A percentile compares a stretch with the other conserved stretches of the same genome.
phyloP scores from a whole-genome alignment of 2,797 vertebrate genomes.

The Enteromius trimaculatus region DNA sequence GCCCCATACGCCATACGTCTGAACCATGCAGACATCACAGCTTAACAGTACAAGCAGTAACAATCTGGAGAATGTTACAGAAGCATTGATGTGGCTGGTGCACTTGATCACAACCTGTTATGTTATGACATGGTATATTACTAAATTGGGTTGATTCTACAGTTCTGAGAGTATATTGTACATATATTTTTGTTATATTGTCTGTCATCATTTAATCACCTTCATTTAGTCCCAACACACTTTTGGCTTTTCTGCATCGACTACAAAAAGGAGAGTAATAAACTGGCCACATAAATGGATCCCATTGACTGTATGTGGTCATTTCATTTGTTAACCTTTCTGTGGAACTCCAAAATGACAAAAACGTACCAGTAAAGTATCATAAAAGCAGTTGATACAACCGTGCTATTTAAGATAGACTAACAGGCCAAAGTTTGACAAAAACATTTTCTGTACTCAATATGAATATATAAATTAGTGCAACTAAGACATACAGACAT shows the following conservation, averaged over 20 bases:
- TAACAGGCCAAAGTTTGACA: too few species aligned
- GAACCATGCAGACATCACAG: slow-evolving; percentile 46
- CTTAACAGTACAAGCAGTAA: slow-evolving; percentile 40
- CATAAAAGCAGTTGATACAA: not conserved
- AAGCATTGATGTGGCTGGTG: slow-evolving; percentile 4
- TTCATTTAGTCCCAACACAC: not conserved
- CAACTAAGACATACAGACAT: not conserved
- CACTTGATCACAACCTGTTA: slow-evolving; percentile 7
- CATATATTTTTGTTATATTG: not conserved
- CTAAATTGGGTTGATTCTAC: not conserved
- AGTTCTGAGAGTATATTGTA: not conserved
- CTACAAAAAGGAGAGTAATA: not conserved
- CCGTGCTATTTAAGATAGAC: too few species aligned
- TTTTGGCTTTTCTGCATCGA: not conserved
- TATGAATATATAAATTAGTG: not conserved
- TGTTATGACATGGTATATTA: not conserved
- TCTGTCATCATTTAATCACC: not conserved
- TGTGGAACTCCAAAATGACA: not conserved
- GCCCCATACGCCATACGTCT: slow-evolving; percentile 11
- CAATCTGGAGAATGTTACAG: slow-evolving; percentile 19
- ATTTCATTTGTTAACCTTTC: too few species aligned
- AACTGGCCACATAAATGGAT: not conserved
- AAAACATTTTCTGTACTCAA: not conserved
- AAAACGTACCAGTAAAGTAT: not conserved
- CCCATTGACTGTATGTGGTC: too few species aligned